phyloP scores from a whole-genome alignment of 2,113 vertebrate genomes.

The Halichoeres trimaculatus region DNA sequence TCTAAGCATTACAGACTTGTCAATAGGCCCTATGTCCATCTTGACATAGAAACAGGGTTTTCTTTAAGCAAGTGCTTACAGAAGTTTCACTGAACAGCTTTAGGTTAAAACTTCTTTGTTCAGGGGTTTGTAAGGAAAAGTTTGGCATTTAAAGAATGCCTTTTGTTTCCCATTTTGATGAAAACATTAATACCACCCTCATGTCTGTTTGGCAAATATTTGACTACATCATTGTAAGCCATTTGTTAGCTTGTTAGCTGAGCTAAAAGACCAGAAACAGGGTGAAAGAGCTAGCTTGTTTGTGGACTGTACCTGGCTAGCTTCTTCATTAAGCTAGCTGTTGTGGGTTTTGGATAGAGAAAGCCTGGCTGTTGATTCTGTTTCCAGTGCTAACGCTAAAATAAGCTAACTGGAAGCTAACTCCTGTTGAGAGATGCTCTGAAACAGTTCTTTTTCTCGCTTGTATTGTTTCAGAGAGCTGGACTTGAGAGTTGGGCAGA shows the following conservation, averaged over 20 bases:
- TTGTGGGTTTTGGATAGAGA: neutral
- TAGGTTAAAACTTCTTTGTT: neutral
- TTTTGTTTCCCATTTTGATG: neutral
- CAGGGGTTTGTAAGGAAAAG: neutral
- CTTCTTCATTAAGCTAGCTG: neutral
- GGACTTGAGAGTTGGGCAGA: no score
- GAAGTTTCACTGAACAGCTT: no score
- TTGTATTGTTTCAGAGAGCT: no score
- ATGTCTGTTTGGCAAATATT: slow-evolving; percentile 1
- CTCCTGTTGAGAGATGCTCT: no score
- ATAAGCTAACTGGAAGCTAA: neutral
- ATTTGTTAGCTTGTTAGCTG: slow-evolving; percentile 12
- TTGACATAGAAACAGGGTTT: no score
- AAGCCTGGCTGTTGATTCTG: neutral
- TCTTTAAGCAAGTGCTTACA: neutral
- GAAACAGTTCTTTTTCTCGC: no score
- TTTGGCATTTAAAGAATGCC: neutral
- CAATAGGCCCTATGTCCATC: no score
- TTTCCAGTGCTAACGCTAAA: neutral
- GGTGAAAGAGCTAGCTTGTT: neutral
- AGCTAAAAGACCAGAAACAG: neutral
- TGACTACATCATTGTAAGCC: neutral
- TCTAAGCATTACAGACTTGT: neutral
- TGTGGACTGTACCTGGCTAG: neutral
- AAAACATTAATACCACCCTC: neutral